phyloP scores from a whole-genome alignment of 1,140 invertebrate species.

The Colletes gigas region DNA sequence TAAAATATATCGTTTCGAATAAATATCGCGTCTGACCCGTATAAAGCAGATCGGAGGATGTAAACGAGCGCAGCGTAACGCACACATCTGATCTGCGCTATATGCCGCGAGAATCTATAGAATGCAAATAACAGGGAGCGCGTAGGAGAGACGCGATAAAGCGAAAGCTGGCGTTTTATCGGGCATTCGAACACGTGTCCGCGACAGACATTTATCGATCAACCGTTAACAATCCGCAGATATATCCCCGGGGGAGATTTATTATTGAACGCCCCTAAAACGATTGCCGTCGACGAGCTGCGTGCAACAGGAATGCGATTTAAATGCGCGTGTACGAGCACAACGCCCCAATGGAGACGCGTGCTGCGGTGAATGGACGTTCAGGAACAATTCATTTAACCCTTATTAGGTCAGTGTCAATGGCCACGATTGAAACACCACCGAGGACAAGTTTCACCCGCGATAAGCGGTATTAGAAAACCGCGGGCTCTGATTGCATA shows the following conservation, averaged over 20 bases:
- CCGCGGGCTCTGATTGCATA: not conserved
- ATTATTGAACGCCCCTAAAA: slow-evolving; percentile 35
- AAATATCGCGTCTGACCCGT: no score
- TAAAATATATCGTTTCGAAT: no score
- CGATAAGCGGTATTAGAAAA: not conserved
- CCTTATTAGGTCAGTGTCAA: slow-evolving; percentile 65
- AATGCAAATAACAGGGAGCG: not conserved
- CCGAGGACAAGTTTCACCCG: slow-evolving; percentile 20
- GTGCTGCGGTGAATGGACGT: slow-evolving; percentile 44
- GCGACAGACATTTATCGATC: slow-evolving; percentile 41
- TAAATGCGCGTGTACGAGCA: slow-evolving; percentile 47
- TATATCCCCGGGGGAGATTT: slow-evolving; percentile 6
- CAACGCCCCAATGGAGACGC: slow-evolving; percentile 47
- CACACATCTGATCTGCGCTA: not conserved
- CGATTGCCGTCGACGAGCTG: slow-evolving; percentile 12
- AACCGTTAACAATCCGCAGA: slow-evolving; percentile 37
- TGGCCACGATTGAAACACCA: slow-evolving; percentile 44
- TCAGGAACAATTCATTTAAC: slow-evolving; percentile 57
- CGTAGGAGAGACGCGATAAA: not conserved
- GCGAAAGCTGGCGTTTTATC: not conserved
- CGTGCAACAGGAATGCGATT: slow-evolving; percentile 27
- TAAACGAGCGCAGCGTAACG: no score
- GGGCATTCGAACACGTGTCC: slow-evolving; percentile 1
- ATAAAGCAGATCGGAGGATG: not conserved
- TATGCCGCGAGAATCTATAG: not conserved